These are phyloP conservation scores for Choloepus didactylus DNA, from an alignment of 2,797 vertebrate species.

Conservation along the genomic window DNA sequence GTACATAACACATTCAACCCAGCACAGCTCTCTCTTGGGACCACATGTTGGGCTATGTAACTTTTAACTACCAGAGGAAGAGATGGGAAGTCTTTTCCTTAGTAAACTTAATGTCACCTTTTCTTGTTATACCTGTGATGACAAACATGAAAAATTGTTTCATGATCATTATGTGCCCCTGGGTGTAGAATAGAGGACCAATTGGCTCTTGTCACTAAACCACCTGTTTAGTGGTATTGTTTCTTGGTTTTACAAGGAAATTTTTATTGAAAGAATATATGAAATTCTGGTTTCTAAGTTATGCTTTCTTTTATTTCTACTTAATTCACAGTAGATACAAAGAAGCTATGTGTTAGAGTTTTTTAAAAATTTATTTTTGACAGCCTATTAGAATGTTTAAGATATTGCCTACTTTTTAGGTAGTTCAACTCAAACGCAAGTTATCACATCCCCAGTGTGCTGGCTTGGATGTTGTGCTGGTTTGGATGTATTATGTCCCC, in stretches of 20 bases:
- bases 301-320: slow-evolving; percentile 37
- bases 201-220: neutral
- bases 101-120: neutral
- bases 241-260: slow-evolving; percentile 29
- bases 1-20: too few relatives aligned
- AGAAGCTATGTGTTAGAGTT: neutral
- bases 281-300: slow-evolving; percentile 58
- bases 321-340: slow-evolving; percentile 33
- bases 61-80: neutral
- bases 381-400: neutral
- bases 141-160: neutral
- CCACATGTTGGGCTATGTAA: neutral
- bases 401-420: slow-evolving; percentile 24
- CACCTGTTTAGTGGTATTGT: neutral
- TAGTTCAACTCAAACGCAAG: slow-evolving; percentile 22
- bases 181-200: neutral
- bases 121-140: neutral
- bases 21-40: neutral
- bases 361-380: neutral
- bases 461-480: too few relatives aligned
- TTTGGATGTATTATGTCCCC: too few relatives aligned
- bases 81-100: neutral
- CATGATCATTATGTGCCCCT: neutral
- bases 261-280: slow-evolving; percentile 1
- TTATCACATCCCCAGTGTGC: neutral